phyloP scores from a whole-genome alignment of 2,888 invertebrate genomes.

The Andrena praecox region DNA sequence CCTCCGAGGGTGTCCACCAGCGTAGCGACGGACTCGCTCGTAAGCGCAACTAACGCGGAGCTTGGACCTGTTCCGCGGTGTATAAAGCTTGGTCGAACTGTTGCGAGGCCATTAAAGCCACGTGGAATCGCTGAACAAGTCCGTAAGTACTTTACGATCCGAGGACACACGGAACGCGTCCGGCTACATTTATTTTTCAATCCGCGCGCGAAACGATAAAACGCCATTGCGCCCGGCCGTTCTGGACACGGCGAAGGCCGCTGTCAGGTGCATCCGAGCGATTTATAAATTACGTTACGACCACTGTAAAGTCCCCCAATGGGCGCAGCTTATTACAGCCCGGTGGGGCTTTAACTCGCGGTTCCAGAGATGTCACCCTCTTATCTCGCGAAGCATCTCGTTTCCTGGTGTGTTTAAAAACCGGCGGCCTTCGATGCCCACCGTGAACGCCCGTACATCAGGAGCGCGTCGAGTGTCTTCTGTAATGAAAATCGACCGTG shows the following conservation, averaged over 20 bases:
- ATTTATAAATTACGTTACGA: conserved; percentile 62
- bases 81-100: conserved; percentile 16
- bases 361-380: conserved; percentile 24
- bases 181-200: conserved; percentile 56
- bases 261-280: conserved; percentile 60
- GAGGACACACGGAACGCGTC: conserved; percentile 48
- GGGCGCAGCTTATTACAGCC: conserved; percentile 32
- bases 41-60: background rate
- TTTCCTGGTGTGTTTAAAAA: conserved; percentile 30
- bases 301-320: conserved; percentile 47
- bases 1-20: background rate
- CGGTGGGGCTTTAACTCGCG: conserved; percentile 6
- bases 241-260: conserved; percentile 46
- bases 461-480: background rate
- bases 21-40: background rate
- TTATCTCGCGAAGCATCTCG: conserved; percentile 41
- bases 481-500: background rate
- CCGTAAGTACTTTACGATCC: conserved; percentile 42
- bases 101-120: conserved; percentile 43
- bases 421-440: background rate
- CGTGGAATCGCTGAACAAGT: conserved; percentile 54
- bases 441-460: conserved; percentile 14
- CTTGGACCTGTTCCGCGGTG: background rate
- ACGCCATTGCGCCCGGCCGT: conserved; percentile 48
- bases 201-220: conserved; percentile 63